Base-by-base conservation (phyloP, 2,113 vertebrate species). In the Telmatochromis bifrenatus region DNA sequence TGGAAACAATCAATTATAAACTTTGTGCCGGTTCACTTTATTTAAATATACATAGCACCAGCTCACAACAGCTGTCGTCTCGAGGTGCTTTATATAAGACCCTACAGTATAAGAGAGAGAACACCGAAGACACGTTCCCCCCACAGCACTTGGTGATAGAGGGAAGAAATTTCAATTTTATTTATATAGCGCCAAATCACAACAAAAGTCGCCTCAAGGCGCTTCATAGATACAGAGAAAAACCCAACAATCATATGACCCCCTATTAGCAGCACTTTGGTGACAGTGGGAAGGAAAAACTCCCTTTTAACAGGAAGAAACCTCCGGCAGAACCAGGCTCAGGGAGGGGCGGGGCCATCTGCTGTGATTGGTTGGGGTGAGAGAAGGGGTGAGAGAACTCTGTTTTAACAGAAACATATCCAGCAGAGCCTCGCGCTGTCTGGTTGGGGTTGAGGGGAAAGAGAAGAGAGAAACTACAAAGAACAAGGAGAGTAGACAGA, bases 321-420 rank as follows among this genome's bases (percentile, higher is more conserved):
- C 42, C 42, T 45, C 42, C 6, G 0, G 1, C 6, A 45, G 42
- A 45, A 45, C 42, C 42, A 45, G 42, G 42, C 42, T 45, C 42
- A 45, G 42, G 3, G 2, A 45, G 42, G 42, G 42, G 42, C 42
- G 42, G 42, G 42, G 13, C 42, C 42, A 45, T 45, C 42, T 45
- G 42, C 13, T 45, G 42, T 0, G 2, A 45, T 0, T 0, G 2
- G 42, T 45, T 15, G 42, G 39, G 5, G 39, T 42, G 39, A 45
- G 6, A 10, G 21, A 73, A 73, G 42, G 39, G 5, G 39, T 42
- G 39, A 45, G 6, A 10, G 21, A 73, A 73, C 39, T 39, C 11
- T 14, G 5, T 23, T 39, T 39, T 2, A 73, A 7, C 9, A 28
- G 68, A 17, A 73, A 45, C 5, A 1, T 39, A 7, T 5, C 14